Base-by-base conservation (phyloP, 1,140 invertebrate species). In the Copidosoma floridanum region DNA sequence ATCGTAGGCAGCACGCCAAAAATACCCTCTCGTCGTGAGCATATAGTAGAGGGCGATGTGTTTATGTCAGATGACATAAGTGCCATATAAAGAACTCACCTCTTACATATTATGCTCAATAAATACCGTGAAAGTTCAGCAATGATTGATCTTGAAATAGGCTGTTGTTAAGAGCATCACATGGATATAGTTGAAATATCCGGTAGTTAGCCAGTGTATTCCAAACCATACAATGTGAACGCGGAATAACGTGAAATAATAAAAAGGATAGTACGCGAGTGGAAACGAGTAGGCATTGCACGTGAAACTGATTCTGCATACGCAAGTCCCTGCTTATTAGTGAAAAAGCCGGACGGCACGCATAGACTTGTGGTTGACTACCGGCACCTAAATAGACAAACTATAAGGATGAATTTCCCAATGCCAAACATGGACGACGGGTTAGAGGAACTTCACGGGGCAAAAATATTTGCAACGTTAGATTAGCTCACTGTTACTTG, bases 401-500 rank as follows among this genome's bases (percentile, higher is more conserved):
- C 61, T 3, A 20, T 50, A 12, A 48, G 60, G 1, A 23, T 65
- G 4, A 26, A 55, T 21, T 62, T 63, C 50, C 57, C 64, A 10
- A n/a, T 65, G 11, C 51, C 60, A 20, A 48, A 63, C 24, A 14
- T 57, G 1, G 64, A 65, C 40, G 64, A 65, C 12, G 44, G 50
- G 40, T 41, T 61, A 7, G 53, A 21, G 14, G 18, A 38, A 6
- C n/a, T 65, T 11, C 2, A 27, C 16, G 54, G 37, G 4, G 20
- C 3, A 12, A 59, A 52, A 23, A 24, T 65, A 11, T 61, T 53
- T 32, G 38, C 59, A 6, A 53, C 59, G 0, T 20, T 66, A 10
- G 65, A 67, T 51, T 66, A 16, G 48, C 58, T 11, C 48, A 66
- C 20, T 54, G 62, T 1, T 66, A 66, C 41, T 41, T 67, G 3